phyloP scores from a whole-genome alignment of 1,140 invertebrate genomes.

The Drosophila micromelanica region DNA sequence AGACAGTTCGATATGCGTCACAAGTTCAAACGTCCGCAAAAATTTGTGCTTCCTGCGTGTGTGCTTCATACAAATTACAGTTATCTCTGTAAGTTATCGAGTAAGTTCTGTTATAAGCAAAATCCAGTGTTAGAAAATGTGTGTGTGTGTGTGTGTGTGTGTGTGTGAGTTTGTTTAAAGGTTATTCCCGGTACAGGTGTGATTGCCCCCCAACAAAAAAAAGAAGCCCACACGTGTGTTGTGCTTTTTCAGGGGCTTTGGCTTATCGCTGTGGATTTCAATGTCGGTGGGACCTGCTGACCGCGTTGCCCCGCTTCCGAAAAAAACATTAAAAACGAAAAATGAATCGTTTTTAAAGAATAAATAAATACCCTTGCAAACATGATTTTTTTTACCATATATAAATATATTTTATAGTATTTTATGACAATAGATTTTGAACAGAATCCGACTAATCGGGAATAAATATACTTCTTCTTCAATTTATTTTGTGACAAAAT shows the following conservation, averaged over 20 bases:
- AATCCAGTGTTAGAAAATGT: conserved; percentile 3
- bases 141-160: background rate
- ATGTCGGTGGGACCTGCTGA: conserved; percentile 2
- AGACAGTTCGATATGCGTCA: conserved; percentile 35
- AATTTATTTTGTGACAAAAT: no score
- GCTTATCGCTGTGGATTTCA: conserved; percentile 30
- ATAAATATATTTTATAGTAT: no score
- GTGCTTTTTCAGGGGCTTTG: conserved; percentile 1
- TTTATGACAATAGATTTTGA: no score
- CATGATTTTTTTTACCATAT: no score
- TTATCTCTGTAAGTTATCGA: background rate
- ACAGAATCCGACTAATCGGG: no score
- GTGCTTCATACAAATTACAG: no score
- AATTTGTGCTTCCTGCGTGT: background rate
- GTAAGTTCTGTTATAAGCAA: conserved; percentile 12
- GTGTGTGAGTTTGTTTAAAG: background rate
- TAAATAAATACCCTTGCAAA: no score
- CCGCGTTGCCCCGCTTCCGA: conserved; percentile 1
- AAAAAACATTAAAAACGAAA: conserved; percentile 9
- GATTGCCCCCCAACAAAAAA: no score
- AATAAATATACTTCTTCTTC: no score
- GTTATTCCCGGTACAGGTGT: conserved; percentile 20
- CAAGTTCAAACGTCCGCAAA: conserved; percentile 23
- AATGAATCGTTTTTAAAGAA: background rate
- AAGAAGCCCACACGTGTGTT: conserved; percentile 28